These are phyloP conservation scores for Salminus brasiliensis DNA, from an alignment of 2,113 vertebrate genomes.

Conservation along the genomic window DNA sequence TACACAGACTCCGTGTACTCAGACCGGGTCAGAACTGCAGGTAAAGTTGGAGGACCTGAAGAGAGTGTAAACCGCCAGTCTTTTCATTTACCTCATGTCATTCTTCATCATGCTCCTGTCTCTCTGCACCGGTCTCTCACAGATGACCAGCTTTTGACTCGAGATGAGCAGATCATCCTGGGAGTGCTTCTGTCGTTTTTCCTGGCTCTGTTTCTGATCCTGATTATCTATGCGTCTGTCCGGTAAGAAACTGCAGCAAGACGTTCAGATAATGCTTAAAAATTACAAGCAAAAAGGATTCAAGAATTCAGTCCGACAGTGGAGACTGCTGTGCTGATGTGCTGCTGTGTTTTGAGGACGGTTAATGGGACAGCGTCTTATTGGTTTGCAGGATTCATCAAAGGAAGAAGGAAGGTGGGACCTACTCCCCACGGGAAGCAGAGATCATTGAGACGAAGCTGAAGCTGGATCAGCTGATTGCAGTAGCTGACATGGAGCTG, in stretches of 20 bases:
- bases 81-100: not conserved
- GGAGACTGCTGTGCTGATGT: not conserved
- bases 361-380: not conserved
- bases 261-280: not conserved
- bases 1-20: slow-evolving; percentile 96
- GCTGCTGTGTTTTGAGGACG: not conserved
- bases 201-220: slow-evolving; percentile 85
- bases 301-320: too few relatives aligned
- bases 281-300: not conserved
- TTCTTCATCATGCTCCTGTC: not conserved
- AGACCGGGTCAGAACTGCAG: slow-evolving; percentile 87
- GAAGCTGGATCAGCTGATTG: slow-evolving; percentile 96
- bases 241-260: slow-evolving; percentile 75
- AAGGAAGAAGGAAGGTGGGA: slow-evolving; percentile 94
- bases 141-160: slow-evolving; percentile 84
- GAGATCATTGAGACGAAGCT: slow-evolving; percentile 97
- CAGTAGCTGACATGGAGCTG: slow-evolving; percentile 94
- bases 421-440: slow-evolving; percentile 93
- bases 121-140: not conserved
- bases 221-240: slow-evolving; percentile 88
- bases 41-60: slow-evolving; percentile 69
- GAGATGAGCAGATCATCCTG: slow-evolving; percentile 90
- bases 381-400: slow-evolving; percentile 84
- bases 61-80: not conserved
- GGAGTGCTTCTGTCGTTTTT: slow-evolving; percentile 91